Evolutionary conservation across 2,113 vertebrate species (phyloP), one percentile per base, ranked within the genome.

Genomic region (Setophaga petechia): DNA sequence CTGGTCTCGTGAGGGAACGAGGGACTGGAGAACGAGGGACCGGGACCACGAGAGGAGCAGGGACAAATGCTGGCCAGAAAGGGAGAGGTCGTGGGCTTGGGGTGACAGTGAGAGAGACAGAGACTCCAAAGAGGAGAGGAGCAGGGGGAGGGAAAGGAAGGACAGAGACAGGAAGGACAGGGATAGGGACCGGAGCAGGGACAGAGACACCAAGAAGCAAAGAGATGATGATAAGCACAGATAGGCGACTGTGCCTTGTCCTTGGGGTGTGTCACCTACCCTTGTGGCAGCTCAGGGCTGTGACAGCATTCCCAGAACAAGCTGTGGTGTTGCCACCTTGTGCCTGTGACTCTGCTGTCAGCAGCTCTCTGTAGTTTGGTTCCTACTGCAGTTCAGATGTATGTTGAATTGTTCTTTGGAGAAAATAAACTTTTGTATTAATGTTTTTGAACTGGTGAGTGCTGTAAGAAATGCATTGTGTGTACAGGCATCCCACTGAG

Each of bases 21-120:
- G 98, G 95, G 98, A 98, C 59, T 97, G 96, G 80, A 97, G 98
- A 89, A 24, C 94, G 4, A 83, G 98, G 95, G 96, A 98, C 57
- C 92, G 97, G 31, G 97, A 98, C 41, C 95, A 96, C 0, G 95
- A 95, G n/a, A 97, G 98, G 92, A 97, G 91, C 92, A 96, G 98
- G 52, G 98, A 98, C 37, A 98, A 98, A 81, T 97, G 98, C 27
- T 95, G 96, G 94, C 92, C 95, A 11, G 98, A 98, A 25, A 97
- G 97, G 75, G 98, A 98, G 30, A 51, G 93, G 6, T 23, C 86
- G 0, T 93, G 96, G 90, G 67, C 46, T 18, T 97, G 96, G 95
- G 94, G 95, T 3, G 98, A 98, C 22, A 91, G 55, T 57, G 97
- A 97, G 12, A 93, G 96, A 74, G 97, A 97, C 5, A 93, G 96